phyloP scores from a whole-genome alignment of 64 coral and sea anemone species.

The Montipora efflorescens region DNA sequence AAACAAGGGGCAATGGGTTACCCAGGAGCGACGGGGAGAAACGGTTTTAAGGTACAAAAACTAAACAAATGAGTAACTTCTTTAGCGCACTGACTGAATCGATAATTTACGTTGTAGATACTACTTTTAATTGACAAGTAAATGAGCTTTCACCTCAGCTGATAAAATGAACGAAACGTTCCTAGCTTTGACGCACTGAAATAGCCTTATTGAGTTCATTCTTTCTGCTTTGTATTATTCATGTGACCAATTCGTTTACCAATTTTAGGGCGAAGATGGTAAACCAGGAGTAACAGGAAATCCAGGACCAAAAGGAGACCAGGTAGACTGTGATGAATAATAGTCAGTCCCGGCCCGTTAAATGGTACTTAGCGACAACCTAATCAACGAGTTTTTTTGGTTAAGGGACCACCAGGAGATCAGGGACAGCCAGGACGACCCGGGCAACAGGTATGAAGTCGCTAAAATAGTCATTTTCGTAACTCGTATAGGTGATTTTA shows the following conservation, averaged over 20 bases:
- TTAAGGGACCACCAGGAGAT: constrained; percentile 11
- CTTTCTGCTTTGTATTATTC: background rate
- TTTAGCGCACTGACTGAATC: no score
- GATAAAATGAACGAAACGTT: no score
- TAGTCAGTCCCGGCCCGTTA: no score
- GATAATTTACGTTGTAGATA: no score
- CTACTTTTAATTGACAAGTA: no score
- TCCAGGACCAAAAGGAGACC: constrained; percentile 32
- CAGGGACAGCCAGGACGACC: background rate
- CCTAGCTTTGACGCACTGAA: no score
- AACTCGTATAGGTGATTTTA: no score
- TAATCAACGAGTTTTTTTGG: background rate
- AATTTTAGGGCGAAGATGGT: constrained; percentile 3
- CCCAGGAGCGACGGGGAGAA: constrained; percentile 37
- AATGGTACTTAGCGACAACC: no score
- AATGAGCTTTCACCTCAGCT: no score
- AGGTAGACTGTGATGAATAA: background rate
- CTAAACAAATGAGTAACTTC: no score
- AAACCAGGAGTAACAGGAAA: constrained; percentile 20
- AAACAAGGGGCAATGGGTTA: constrained; percentile 6
- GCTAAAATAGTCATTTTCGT: no score
- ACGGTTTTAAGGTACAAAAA: constrained; percentile 12
- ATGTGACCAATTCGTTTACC: background rate
- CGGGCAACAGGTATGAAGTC: background rate
- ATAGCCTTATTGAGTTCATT: background rate